Evolutionary conservation across 2,797 vertebrate genomes (phyloP).

Genomic region (Mormyrus hasselquistii): DNA sequence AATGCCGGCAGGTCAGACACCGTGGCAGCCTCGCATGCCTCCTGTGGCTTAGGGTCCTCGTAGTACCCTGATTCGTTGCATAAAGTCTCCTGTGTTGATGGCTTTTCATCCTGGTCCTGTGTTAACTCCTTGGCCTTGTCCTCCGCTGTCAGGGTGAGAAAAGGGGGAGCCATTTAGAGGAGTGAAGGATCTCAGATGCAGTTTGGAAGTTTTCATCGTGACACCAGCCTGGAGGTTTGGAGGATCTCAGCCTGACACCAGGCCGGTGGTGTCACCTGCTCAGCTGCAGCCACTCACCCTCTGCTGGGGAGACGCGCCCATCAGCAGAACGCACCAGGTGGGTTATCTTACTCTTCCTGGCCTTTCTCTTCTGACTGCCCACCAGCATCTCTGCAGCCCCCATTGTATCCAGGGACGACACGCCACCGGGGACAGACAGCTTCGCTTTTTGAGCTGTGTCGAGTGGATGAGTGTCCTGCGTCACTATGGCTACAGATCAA

Average conservation of each 20-base stretch:
- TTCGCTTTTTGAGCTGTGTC: slow-evolving; percentile 68
- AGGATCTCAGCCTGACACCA: neutral
- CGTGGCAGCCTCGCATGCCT: slow-evolving; percentile 59
- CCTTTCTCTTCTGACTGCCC: slow-evolving; percentile 98
- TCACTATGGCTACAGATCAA: slow-evolving; percentile 62
- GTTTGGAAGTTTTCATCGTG: neutral
- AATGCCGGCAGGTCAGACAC: slow-evolving; percentile 76
- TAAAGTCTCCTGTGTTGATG: slow-evolving; percentile 71
- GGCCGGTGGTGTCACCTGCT: neutral
- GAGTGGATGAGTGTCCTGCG: slow-evolving; percentile 63
- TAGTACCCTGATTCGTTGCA: slow-evolving; percentile 72
- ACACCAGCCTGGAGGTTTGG: neutral
- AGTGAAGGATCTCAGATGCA: neutral
- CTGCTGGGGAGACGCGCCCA: slow-evolving; percentile 81
- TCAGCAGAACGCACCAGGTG: slow-evolving; percentile 90
- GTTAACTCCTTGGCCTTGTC: slow-evolving; percentile 77
- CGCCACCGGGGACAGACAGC: slow-evolving; percentile 53
- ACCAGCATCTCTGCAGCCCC: slow-evolving; percentile 82
- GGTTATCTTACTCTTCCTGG: slow-evolving; percentile 95
- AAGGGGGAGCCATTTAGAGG: neutral
- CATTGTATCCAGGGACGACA: slow-evolving; percentile 68
- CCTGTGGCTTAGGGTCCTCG: slow-evolving; percentile 55
- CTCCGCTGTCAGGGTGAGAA: slow-evolving; percentile 52
- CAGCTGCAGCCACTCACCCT: slow-evolving; percentile 55
- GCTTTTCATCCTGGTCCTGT: slow-evolving; percentile 76